Conservation (phyloP, 2,888 invertebrate species). For the Spatulosminthurus flaviceps region DNA sequence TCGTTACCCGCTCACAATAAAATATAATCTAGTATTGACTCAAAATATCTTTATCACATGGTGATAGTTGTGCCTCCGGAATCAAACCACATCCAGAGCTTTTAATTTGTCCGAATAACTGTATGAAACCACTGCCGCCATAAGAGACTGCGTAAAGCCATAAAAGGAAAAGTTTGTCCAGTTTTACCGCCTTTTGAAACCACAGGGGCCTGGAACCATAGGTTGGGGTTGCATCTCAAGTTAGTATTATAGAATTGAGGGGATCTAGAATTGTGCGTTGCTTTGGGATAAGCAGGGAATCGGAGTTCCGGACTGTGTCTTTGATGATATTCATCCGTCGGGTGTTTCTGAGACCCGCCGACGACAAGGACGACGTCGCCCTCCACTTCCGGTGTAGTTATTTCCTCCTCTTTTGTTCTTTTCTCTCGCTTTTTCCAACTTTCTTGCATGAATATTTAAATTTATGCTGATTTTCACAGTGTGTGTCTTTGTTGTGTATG, state of each 20-base stretch:
- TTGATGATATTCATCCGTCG: conserved; percentile 26
- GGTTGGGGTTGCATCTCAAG: background rate
- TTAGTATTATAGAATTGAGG: background rate
- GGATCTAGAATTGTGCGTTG: background rate
- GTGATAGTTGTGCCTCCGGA: no score
- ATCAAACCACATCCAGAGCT: no score
- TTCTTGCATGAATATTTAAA: conserved; percentile 34
- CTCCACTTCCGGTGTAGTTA: conserved; percentile 44
- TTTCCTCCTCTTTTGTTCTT: conserved; percentile 30
- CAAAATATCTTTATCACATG: no score
- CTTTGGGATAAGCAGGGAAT: background rate
- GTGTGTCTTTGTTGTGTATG: background rate
- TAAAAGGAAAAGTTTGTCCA: no score
- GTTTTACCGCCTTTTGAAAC: no score
- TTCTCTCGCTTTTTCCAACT: background rate
- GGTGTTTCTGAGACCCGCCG: conserved; percentile 34
- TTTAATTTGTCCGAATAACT: no score
- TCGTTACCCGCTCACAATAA: no score
- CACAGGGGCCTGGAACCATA: background rate
- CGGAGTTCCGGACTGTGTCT: conserved; percentile 24
- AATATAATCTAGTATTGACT: no score
- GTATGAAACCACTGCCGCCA: no score
- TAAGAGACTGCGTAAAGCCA: no score
- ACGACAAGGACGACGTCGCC: conserved; percentile 32
- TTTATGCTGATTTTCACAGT: conserved; percentile 43